Conservation (phyloP, 2,888 invertebrate genomes). For the Athripsodes cinereus region DNA sequence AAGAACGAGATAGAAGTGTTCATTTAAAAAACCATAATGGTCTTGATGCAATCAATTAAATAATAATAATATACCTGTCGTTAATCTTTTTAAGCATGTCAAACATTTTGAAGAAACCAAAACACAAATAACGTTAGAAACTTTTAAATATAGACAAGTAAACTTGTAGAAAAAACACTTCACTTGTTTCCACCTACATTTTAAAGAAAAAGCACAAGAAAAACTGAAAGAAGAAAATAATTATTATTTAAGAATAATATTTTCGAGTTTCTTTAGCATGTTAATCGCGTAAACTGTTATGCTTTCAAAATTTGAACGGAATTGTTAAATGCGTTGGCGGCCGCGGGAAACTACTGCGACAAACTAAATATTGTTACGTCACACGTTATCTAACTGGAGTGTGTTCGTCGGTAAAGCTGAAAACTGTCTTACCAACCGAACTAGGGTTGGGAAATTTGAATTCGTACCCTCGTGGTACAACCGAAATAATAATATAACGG, state of each 20-base stretch:
- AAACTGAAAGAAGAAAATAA: not conserved
- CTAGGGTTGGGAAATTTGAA: conserved; percentile 1
- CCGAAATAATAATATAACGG: not conserved
- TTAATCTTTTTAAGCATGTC: conserved; percentile 25
- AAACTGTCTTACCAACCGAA: not conserved
- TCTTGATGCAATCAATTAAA: too few relatives aligned
- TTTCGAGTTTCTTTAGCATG: not conserved
- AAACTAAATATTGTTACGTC: conserved; percentile 25
- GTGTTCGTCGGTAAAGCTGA: not conserved
- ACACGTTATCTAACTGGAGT: conserved; percentile 22
- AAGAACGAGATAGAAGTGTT: too few relatives aligned
- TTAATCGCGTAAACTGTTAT: conserved; percentile 11
- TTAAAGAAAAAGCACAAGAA: not conserved
- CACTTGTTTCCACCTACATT: not conserved
- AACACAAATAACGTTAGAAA: conserved; percentile 9
- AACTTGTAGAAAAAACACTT: not conserved
- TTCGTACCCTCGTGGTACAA: not conserved
- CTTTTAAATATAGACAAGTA: conserved; percentile 6
- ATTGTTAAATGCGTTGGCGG: conserved; percentile 12
- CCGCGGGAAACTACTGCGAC: conserved; percentile 21
- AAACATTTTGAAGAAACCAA: conserved; percentile 21
- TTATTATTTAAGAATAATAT: not conserved
- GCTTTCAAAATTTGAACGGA: not conserved
- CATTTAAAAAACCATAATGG: too few relatives aligned
- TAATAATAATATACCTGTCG: conserved; percentile 16